Percentiles rank a stretch among this genome's conserved stretches.
phyloP scores from a whole-genome alignment of 2,113 vertebrate genomes.

The Parus major region DNA sequence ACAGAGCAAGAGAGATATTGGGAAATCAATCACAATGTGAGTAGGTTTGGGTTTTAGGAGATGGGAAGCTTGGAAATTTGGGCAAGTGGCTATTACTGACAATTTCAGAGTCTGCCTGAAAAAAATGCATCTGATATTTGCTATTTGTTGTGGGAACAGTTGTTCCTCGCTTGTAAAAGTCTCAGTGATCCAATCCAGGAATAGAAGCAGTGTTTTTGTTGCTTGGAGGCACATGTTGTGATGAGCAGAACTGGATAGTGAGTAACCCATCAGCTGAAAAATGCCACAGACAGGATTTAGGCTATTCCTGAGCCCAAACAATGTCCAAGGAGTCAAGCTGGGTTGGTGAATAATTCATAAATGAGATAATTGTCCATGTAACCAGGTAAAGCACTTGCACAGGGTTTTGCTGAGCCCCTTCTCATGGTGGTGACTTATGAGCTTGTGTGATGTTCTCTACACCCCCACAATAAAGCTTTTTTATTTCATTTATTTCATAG shows the following conservation, averaged over 20 bases:
- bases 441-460: neutral
- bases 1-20: neutral
- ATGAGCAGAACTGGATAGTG: neutral
- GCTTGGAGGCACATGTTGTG: conserved; percentile 9
- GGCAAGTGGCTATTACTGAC: neutral
- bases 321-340: neutral
- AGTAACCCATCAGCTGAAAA: conserved; percentile 26
- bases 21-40: neutral
- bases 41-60: neutral
- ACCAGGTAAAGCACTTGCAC: neutral
- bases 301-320: neutral
- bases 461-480: neutral
- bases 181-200: neutral
- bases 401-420: neutral
- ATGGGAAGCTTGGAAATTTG: neutral
- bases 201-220: conserved; percentile 36
- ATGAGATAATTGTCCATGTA: neutral
- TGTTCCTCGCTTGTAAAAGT: neutral
- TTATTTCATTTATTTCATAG: neutral
- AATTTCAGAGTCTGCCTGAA: neutral
- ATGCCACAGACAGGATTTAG: neutral
- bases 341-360: conserved; percentile 4
- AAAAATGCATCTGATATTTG: neutral
- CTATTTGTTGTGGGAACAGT: neutral
- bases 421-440: neutral